A percentile compares a stretch with the other conserved stretches of the same genome.
Evolutionary conservation across 2,797 vertebrate species (phyloP).

Genomic region (Alectoris magna): DNA sequence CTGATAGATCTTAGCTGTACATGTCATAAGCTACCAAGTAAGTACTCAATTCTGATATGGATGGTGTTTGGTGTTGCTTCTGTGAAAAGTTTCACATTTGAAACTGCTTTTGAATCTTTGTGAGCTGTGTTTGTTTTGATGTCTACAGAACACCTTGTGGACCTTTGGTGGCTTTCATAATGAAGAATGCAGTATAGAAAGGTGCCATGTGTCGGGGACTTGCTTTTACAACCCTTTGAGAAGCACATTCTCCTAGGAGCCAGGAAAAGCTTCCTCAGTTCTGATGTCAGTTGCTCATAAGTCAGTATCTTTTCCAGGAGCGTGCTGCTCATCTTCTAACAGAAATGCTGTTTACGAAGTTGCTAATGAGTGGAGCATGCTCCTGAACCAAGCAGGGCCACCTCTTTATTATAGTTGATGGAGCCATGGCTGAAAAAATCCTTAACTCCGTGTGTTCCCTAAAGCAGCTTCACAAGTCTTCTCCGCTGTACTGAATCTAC

Average conservation of each 20-base stretch:
- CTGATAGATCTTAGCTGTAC: neutral
- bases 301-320: neutral
- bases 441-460: neutral
- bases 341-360: neutral
- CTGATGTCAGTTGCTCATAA: neutral
- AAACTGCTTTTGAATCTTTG: neutral
- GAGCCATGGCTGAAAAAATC: neutral
- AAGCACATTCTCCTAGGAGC: neutral
- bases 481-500: neutral
- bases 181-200: accelerated
- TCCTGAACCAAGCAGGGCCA: neutral
- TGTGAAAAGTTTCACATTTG: neutral
- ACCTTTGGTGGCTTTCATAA: neutral
- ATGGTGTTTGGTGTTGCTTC: neutral
- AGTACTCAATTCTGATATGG: neutral
- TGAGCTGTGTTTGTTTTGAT: neutral
- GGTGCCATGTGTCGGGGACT: neutral
- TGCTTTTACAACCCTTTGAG: neutral
- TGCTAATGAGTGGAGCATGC: neutral
- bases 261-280: neutral
- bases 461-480: neutral
- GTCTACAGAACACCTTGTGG: neutral
- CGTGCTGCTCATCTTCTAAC: neutral
- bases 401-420: neutral
- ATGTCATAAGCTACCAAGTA: neutral